Conservation (phyloP, 2,888 invertebrate species). For the Drosophila buzzatii region DNA sequence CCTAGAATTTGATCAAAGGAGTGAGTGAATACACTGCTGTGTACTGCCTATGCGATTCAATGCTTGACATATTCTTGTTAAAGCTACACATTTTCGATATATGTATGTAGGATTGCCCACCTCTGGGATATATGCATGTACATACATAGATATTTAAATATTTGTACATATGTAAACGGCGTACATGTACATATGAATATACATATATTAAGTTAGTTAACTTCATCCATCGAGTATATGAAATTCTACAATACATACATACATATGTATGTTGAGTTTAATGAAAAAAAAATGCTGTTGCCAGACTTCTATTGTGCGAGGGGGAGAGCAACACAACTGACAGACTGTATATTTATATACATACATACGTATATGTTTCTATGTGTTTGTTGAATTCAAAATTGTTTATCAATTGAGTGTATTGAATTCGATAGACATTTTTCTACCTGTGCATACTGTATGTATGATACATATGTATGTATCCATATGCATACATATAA, state of each 20-base stretch:
- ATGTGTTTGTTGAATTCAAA: no score
- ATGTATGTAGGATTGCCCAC: no score
- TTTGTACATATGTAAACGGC: background rate
- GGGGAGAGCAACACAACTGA: background rate
- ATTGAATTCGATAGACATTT: background rate
- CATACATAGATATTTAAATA: background rate
- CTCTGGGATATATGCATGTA: no score
- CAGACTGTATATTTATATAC: background rate
- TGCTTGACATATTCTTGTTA: conserved; percentile 3
- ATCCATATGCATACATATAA: background rate
- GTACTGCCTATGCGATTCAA: conserved; percentile 13
- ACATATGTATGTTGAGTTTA: background rate
- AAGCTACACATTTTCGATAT: no score
- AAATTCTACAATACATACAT: no score
- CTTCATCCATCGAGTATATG: no score
- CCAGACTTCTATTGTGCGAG: conserved; percentile 17
- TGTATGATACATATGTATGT: no score
- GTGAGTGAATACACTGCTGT: conserved; percentile 37
- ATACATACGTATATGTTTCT: no score
- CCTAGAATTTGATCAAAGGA: conserved; percentile 6
- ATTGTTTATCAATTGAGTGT: background rate
- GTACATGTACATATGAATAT: background rate
- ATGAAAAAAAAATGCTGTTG: background rate
- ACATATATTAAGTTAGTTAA: background rate
- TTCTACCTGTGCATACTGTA: background rate